Evolutionary conservation across 2,113 vertebrate genomes (phyloP).

Genomic region (Australoheros scitulus): DNA sequence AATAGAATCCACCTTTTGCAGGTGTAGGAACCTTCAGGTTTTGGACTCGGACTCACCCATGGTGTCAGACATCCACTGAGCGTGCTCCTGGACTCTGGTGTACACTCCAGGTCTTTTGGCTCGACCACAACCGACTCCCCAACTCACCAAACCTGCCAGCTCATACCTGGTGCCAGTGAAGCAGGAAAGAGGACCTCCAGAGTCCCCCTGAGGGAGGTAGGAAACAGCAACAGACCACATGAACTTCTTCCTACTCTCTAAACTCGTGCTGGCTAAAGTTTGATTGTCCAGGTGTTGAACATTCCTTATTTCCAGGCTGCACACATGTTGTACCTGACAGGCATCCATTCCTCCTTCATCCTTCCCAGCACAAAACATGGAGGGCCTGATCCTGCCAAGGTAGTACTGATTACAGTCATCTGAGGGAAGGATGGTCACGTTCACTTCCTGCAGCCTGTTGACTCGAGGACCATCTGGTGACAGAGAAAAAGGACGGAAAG

Average conservation of each 20-base stretch:
- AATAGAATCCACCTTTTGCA: neutral
- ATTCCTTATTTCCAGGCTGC: neutral
- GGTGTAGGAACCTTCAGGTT: neutral
- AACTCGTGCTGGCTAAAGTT: neutral
- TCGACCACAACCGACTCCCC: conserved; percentile 86
- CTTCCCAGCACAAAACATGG: conserved; percentile 78
- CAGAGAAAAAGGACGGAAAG: neutral
- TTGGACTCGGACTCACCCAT: conserved; percentile 41
- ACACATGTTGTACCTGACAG: conserved; percentile 65
- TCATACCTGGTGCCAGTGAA: conserved; percentile 62
- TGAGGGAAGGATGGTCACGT: conserved; percentile 64
- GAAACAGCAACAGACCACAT: neutral
- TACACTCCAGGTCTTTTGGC: conserved; percentile 83
- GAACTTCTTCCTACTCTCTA: neutral
- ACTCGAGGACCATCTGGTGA: conserved; percentile 67
- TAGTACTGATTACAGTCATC: conserved; percentile 66
- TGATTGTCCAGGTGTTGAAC: neutral
- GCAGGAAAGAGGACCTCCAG: conserved; percentile 84
- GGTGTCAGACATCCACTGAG: conserved; percentile 75
- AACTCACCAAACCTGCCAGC: conserved; percentile 84
- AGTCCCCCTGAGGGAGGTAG: conserved; percentile 82
- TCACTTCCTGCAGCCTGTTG: conserved; percentile 76
- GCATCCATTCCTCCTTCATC: conserved; percentile 52
- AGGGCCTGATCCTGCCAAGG: conserved; percentile 8
- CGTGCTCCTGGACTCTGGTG: conserved; percentile 74